Evolutionary conservation across 2,888 invertebrate species (phyloP), one percentile per base, ranked within the genome.

Genomic region (Listrodromus nycthemerus): DNA sequence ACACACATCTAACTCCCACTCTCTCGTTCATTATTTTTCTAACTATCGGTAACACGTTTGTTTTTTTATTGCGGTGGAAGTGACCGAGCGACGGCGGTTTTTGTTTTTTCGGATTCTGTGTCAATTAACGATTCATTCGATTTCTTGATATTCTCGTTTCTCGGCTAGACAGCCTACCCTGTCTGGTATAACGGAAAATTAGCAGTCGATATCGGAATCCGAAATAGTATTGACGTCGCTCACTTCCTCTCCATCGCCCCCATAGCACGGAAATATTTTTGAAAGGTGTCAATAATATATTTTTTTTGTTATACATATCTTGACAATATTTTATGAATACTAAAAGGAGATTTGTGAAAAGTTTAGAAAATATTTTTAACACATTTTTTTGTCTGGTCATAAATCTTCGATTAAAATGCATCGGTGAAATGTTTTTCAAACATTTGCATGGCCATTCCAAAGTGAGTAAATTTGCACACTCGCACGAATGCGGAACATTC

Each of bases 81-180:
- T 1, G 24, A 21, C 24, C 10, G 55, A 55, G 1, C 24, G 55
- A 13, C 24, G 24, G 2, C 10, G 5, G 3, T 10, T 21, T 24
- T 74, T 24, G 16, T 80, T 16, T 27, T 27, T 41, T 52, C 19
- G 16, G 5, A 30, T 33, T 48, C n/a, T 16, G 61, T 45, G 61
- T 50, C 16, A 52, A 55, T 80, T 45, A 65, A 27, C 10, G 19
- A 48, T 19, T 77, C 50, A 55, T 67, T 61, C 58, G 6, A 73
- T 67, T 66, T 63, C 21, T 27, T 55, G 6, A 24, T 24, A 65
- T 65, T 52, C 37, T 16, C n/a, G n/a, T 19, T 16, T n/a, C 55
- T 30, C n/a, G 13, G 19, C 21, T 78, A 77, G 24, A 55, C 55
- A 4, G 41, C 13, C 0, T 5, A 55, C 24, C 13, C 24, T 21